Evolutionary conservation across 1,140 invertebrate genomes (phyloP).

Genomic region (Lutraria rhynchaena): DNA sequence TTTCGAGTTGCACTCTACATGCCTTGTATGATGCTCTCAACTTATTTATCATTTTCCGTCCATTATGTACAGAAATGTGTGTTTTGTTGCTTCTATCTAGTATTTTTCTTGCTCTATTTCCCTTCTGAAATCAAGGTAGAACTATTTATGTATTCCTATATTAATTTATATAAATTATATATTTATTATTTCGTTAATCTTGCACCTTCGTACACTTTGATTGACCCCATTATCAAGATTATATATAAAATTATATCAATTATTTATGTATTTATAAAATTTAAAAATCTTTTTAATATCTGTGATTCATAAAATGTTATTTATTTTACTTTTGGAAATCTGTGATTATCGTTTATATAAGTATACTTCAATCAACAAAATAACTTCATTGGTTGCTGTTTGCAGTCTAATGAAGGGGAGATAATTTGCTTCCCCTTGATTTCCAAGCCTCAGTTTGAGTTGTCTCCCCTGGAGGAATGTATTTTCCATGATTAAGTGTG

Average conservation of each 20-base stretch:
- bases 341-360: conserved; percentile 3
- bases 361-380: not conserved
- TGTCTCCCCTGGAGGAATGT: conserved; percentile 9
- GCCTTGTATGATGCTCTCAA: too few species aligned
- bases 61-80: conserved; percentile 18
- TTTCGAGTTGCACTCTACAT: too few species aligned
- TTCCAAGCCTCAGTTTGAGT: conserved; percentile 2
- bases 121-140: too few species aligned
- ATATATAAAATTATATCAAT: too few species aligned
- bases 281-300: too few species aligned
- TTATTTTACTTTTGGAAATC: not conserved
- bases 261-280: too few species aligned
- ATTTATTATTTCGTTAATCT: conserved; percentile 4
- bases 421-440: conserved; percentile 32
- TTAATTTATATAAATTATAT: conserved; percentile 2
- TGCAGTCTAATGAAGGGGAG: conserved; percentile 9
- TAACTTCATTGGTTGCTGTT: conserved; percentile 6
- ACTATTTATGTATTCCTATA: too few species aligned
- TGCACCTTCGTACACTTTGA: too few species aligned
- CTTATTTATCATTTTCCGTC: conserved; percentile 36
- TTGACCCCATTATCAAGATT: too few species aligned
- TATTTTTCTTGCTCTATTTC: too few species aligned
- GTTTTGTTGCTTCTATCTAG: not conserved
- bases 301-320: not conserved
- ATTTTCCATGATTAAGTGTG: too few species aligned